phyloP scores from a whole-genome alignment of 2,113 vertebrate species.

The Scomber colias region DNA sequence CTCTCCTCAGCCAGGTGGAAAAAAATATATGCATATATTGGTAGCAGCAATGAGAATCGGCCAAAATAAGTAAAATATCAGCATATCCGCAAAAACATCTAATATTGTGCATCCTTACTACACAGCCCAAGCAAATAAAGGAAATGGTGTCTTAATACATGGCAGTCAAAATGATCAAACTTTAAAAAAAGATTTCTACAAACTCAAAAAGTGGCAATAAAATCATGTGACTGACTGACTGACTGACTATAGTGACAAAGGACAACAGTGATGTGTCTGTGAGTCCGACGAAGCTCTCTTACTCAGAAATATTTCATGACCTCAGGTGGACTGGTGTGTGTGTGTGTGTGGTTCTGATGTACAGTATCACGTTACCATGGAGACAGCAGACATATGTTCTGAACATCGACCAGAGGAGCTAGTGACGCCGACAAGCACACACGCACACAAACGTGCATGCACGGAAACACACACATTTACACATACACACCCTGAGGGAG shows the following conservation, averaged over 20 bases:
- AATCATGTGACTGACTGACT: background rate
- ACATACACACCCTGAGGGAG: constrained; percentile 46
- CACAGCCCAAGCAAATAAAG: background rate
- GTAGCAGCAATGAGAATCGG: no score
- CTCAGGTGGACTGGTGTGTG: constrained; percentile 39
- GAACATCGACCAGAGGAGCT: constrained; percentile 51
- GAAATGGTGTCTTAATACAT: background rate
- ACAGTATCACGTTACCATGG: constrained; percentile 68
- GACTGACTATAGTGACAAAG: background rate
- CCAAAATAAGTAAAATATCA: no score
- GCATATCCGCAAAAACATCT: no score
- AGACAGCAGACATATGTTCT: constrained; percentile 76
- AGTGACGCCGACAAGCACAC: constrained; percentile 34
- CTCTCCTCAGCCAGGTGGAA: no score
- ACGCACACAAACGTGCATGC: background rate
- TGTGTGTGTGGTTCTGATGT: constrained; percentile 33
- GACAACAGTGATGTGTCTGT: background rate
- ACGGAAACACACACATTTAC: constrained; percentile 12
- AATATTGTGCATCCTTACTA: background rate
- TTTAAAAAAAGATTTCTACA: background rate
- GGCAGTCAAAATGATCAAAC: background rate
- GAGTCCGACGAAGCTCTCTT: background rate
- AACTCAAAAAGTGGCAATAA: background rate
- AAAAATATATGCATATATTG: no score
- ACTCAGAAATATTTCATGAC: constrained; percentile 41